Evolutionary conservation across 2,888 invertebrate species (phyloP), one percentile per base, ranked within the genome.

Genomic region (Ischnura elegans): DNA sequence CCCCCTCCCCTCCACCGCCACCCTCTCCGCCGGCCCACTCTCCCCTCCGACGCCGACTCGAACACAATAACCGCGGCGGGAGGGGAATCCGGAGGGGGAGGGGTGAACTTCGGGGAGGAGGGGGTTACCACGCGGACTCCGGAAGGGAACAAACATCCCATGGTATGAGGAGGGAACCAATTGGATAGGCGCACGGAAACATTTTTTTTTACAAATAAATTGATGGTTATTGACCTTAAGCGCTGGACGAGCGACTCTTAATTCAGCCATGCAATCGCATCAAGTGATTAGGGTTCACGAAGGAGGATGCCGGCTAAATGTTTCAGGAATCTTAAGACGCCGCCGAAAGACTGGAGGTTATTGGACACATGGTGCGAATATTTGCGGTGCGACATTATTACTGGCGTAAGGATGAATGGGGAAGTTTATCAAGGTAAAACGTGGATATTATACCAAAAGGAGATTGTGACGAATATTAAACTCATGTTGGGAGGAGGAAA

Each of bases 171-270:
- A 25, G 5, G 61, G 90, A 45, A 90, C 61, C 55, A 90, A 61
- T 90, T 66, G 25, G 90, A 66, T 43, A 61, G 90, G 90, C 43
- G 6, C 43, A 51, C 42, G 51, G 42, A 55, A 25, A 55, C 16
- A n/a, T 8, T 61, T 6, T 55, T 42, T 61, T 43, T 42, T 61
- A 21, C 43, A 51, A 90, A 43, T 90, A 43, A 10, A 45, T 90
- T n/a, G 61, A 90, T 90, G 90, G 90, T 43, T 90, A 90, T 90
- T 61, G 90, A 61, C 90, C 90, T 90, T 90, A 25, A n/a, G 61
- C 61, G 61, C 76, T 25, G 16, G 13, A 36, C 76, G 36, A 36
- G 36, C 76, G 76, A 13, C 76, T 36, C 36, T 21, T n/a, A 2
- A 25, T 61, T 21, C 61, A 25, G n/a, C 6, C 8, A 61, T 6